Conservation (phyloP, 2,113 vertebrate species). For the Scolopax mira region DNA sequence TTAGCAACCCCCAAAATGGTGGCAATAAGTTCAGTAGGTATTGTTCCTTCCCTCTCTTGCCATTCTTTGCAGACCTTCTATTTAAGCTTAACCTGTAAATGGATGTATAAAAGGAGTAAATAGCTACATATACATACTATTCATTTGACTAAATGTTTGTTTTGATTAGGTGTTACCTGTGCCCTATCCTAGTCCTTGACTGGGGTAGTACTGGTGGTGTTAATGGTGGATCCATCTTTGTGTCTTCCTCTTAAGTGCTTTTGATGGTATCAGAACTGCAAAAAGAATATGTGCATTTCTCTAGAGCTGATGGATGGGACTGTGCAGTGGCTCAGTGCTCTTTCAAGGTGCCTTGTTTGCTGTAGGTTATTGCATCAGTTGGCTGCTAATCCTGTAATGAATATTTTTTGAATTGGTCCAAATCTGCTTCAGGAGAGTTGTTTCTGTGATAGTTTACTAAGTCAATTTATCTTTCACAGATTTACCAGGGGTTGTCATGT, state of each 20-base stretch:
- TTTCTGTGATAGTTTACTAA: constrained; percentile 18
- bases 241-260: not conserved
- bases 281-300: not conserved
- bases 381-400: constrained; percentile 31
- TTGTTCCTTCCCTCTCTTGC: not conserved
- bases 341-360: constrained; percentile 20
- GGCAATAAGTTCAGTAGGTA: not conserved
- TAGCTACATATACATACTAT: not conserved
- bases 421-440: constrained; percentile 62
- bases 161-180: not conserved
- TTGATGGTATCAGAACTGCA: not conserved
- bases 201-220: not conserved
- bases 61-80: not conserved
- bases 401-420: constrained; percentile 43
- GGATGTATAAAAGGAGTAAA: not conserved
- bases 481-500: not conserved
- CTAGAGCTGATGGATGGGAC: not conserved
- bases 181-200: not conserved
- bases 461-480: not conserved
- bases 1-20: not conserved
- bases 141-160: not conserved
- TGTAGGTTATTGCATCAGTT: constrained; percentile 7
- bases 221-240: not conserved
- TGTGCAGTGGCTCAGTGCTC: not conserved
- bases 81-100: not conserved